Conservation (phyloP, 2,113 vertebrate genomes). For the Fregetta grallaria region DNA sequence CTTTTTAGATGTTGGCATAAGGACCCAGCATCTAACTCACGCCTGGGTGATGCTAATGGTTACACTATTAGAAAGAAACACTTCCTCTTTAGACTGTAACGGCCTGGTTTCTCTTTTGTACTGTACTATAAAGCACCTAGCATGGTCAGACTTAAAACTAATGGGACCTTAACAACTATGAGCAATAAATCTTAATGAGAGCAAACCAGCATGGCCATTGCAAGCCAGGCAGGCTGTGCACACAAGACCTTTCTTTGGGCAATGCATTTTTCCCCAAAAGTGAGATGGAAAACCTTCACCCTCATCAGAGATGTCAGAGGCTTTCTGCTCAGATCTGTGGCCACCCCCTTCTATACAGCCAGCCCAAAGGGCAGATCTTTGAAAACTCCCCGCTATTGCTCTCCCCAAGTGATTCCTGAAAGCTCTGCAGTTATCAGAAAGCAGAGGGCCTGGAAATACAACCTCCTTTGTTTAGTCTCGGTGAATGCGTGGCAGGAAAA, state of each 20-base stretch:
- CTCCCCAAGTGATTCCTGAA: neutral
- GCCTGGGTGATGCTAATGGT: neutral
- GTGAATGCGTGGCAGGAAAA: conserved; percentile 53
- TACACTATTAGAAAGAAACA: neutral
- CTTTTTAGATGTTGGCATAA: neutral
- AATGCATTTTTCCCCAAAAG: neutral
- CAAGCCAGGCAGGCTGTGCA: neutral
- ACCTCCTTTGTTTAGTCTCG: conserved; percentile 68
- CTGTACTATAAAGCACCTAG: neutral
- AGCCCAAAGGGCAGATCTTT: neutral
- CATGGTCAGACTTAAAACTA: neutral
- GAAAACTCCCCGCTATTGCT: neutral
- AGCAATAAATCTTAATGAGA: neutral
- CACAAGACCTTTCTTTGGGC: neutral
- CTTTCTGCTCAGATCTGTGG: neutral
- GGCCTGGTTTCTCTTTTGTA: neutral
- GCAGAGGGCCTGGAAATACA: conserved; percentile 1
- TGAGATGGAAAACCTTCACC: neutral
- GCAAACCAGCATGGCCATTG: fast-evolving
- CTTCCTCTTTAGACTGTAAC: neutral
- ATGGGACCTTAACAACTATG: neutral
- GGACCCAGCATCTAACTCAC: neutral
- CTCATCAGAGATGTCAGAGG: neutral
- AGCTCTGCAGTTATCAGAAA: neutral
- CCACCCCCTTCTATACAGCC: neutral